Evolutionary conservation across 2,797 vertebrate species (phyloP), one percentile per base, ranked within the genome.

Genomic region (Rhinella marina): DNA sequence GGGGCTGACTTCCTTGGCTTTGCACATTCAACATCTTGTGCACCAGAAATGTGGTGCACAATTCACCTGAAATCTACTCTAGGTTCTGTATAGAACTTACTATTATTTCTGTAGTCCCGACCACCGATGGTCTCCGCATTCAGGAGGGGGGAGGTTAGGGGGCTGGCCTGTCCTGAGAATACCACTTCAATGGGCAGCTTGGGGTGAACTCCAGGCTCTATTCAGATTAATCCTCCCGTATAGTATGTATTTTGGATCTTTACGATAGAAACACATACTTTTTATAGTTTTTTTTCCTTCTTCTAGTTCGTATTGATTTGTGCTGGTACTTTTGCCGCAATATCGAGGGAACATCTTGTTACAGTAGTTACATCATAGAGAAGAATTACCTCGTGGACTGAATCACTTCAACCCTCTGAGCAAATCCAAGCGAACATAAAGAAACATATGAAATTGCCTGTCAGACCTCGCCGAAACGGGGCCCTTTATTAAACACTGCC

Each of bases 401-500:
- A 59, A 25, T 77, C 75, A 76, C 29, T 82, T 59, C 41, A 83
- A 66, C 57, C 86, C 88, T 84, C 91, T 93, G 90, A 89, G 91
- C 29, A 75, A 84, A 0, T 0, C 88, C 88, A 87, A 90, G 88
- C 86, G 89, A 93, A 94, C 92, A 92, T 66, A 93, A 88, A 72
- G 62, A 79, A 95, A 93, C 90, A 91, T 75, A 79, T 84, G 70
- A 91, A 94, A 92, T 91, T 89, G 81, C 83, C 70, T 89, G 87
- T 90, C 90, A 89, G 86, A 90, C 87, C 87, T 78, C 68, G 88
- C 87, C 57, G 52, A 92, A 92, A 88, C 75, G 86, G 41, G 93
- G 91, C 80, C 59, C 14, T 88, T 12, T 62, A 88, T 91, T 92
- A 92, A 92, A 93, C 87, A 88, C 83, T 90, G 87, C 90, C 90